Evolutionary conservation across 2,113 vertebrate genomes (phyloP).

Genomic region (Stegastes partitus): DNA sequence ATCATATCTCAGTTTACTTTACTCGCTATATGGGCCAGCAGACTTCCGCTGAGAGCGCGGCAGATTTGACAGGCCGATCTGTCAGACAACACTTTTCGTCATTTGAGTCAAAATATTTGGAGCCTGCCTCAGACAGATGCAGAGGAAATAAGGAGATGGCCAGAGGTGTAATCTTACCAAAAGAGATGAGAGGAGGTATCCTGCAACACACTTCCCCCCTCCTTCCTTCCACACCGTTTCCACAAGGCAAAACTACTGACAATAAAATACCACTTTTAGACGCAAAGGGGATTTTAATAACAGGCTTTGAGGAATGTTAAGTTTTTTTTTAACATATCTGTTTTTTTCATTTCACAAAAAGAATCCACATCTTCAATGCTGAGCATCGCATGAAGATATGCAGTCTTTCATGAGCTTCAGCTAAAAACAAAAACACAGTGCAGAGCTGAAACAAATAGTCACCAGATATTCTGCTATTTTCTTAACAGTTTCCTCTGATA

Average conservation of each 20-base stretch:
- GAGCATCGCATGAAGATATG: too few species aligned
- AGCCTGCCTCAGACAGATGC: constrained; percentile 42
- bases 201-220: constrained; percentile 64
- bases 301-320: not conserved
- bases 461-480: too few species aligned
- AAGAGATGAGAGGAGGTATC: constrained; percentile 68
- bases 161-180: constrained; percentile 64
- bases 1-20: constrained; percentile 44
- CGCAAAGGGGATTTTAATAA: not conserved
- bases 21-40: not conserved
- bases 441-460: too few species aligned
- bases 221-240: constrained; percentile 23
- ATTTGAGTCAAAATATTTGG: constrained; percentile 64
- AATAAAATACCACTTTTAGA: not conserved
- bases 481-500: too few species aligned
- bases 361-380: too few species aligned
- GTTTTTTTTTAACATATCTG: too few species aligned
- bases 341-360: too few species aligned
- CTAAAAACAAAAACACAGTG: too few species aligned
- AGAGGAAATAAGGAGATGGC: constrained; percentile 63
- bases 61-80: constrained; percentile 29
- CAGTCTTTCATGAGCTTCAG: too few species aligned
- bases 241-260: not conserved
- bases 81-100: constrained; percentile 45
- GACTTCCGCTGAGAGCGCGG: constrained; percentile 45